A percentile compares a stretch with the other conserved stretches of the same genome.
These are phyloP conservation scores for Sylvilagus floridanus DNA, from an alignment of 2,797 vertebrate genomes.

Conservation along the genomic window DNA sequence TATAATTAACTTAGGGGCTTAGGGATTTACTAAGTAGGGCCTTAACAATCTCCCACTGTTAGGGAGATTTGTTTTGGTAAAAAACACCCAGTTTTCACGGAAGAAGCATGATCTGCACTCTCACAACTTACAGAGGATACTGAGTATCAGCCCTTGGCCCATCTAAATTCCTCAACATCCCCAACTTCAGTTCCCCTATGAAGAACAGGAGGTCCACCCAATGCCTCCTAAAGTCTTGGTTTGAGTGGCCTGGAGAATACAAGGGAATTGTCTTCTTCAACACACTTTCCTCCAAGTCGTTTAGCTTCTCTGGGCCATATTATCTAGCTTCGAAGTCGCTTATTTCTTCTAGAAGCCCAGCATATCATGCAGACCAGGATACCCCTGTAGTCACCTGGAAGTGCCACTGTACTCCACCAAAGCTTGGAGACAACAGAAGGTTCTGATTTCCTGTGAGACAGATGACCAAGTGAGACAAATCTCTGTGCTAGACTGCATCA, in stretches of 20 bases:
- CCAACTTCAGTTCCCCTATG: background rate
- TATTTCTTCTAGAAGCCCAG: background rate
- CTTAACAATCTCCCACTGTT: constrained; percentile 66
- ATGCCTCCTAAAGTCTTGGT: background rate
- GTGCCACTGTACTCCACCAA: background rate
- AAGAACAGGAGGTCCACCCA: background rate
- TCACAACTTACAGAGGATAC: background rate
- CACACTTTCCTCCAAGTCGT: background rate
- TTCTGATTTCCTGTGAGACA: background rate
- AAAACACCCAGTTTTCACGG: constrained; percentile 5
- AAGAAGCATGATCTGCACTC: background rate
- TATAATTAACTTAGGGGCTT: constrained; percentile 72
- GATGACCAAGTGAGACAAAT: background rate
- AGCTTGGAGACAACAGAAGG: background rate
- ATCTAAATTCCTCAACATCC: background rate
- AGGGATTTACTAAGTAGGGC: constrained; percentile 69
- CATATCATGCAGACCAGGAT: background rate
- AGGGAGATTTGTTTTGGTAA: constrained; percentile 57
- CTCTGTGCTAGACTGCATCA: background rate
- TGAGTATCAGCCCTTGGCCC: background rate
- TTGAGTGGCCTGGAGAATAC: background rate
- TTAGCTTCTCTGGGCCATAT: background rate
- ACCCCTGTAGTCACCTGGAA: background rate
- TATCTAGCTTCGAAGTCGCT: background rate
- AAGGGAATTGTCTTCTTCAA: background rate